These are phyloP conservation scores for Rhynchonycteris naso DNA, from an alignment of 2,797 vertebrate species.

Conservation along the genomic window DNA sequence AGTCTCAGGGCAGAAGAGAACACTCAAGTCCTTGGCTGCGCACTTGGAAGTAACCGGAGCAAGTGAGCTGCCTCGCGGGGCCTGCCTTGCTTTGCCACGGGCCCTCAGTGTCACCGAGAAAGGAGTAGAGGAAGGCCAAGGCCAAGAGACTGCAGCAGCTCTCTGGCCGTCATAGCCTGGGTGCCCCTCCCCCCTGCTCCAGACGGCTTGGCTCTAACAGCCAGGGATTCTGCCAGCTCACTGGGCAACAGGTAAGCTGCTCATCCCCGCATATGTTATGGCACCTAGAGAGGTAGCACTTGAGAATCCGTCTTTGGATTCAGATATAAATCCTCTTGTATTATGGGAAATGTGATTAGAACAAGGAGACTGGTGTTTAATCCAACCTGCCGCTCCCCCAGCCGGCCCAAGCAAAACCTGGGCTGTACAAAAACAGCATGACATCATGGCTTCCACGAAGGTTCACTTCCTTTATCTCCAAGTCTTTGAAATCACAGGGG, in stretches of 20 bases:
- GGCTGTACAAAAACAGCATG: neutral
- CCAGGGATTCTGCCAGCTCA: conserved; percentile 6
- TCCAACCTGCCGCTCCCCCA: neutral
- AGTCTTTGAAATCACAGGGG: neutral
- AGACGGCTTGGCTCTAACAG: conserved; percentile 36
- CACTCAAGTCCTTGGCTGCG: neutral
- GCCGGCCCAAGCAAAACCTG: neutral
- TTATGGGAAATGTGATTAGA: conserved; percentile 21
- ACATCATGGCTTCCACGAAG: neutral
- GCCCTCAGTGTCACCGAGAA: neutral
- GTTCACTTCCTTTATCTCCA: neutral
- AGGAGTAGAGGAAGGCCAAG: neutral
- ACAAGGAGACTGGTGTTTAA: neutral
- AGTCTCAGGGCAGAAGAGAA: neutral
- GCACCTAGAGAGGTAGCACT: neutral
- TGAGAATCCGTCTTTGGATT: conserved; percentile 3
- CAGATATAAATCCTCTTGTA: neutral
- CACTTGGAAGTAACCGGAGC: neutral
- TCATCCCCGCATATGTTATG: neutral
- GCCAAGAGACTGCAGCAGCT: neutral
- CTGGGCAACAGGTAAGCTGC: neutral
- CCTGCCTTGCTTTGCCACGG: neutral
- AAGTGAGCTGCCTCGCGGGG: neutral
- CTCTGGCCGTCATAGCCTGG: neutral
- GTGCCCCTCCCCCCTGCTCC: neutral